Evolutionary conservation across 2,888 invertebrate species (phyloP), one percentile per base, ranked within the genome.

Genomic region (Agrochola circellaris): DNA sequence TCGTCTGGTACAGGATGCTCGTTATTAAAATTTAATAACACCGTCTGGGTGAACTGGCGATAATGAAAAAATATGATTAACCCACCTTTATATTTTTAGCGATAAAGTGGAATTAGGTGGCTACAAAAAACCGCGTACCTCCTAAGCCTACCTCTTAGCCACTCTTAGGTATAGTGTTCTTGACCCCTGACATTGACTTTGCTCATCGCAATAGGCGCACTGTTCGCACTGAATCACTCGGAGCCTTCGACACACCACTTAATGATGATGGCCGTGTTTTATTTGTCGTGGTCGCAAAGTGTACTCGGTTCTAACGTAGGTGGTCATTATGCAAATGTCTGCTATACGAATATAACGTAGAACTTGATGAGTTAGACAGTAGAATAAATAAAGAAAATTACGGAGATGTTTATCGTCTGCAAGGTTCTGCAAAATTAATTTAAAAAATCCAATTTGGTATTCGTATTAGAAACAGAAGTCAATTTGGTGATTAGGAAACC

Each of bases 1-100:
- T 81, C 84, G 82, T 42, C 77, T 67, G 77, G 81, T 88, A 88
- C 90, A 93, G 92, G 92, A 94, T 92, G 91, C 91, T 90, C 84
- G 91, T 91, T 91, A 94, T 94, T 93, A 93, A 92, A 91, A 90
- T 89, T 90, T 92, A 93, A 93, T 93, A 89, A 90, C 89, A 82
- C 80, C 86, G 88, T 86, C 89, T 87, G 85, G 82, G 84, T 79
- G 81, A 84, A 83, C 83, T 83, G 65, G 76, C 38, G 85, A 79
- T 88, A 86, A 80, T 83, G 88, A 84, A 87, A 89, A 86, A 82
- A 80, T 82, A 86, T 73, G 81, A 84, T 83, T 82, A 82, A 81
- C 73, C 64, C 64, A 80, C 45, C 71, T 54, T 71, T 79, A 79
- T 82, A 80, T 83, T 87, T 85, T 82, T 77, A 82, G 76, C 60